phyloP scores from a whole-genome alignment of 2,888 invertebrate species.

The Pogonocherus hispidulus region DNA sequence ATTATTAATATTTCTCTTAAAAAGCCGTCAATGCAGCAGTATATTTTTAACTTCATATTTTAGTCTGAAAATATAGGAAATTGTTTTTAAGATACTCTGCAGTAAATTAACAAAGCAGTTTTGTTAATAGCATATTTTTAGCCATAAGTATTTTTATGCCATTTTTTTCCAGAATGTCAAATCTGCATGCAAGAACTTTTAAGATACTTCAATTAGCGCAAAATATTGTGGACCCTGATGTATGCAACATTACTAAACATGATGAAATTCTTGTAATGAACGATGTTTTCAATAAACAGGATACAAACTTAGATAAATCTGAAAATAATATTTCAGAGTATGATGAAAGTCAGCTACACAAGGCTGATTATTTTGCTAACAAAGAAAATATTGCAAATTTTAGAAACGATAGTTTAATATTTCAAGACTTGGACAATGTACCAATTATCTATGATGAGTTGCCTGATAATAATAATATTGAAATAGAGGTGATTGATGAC shows the following conservation, averaged over 20 bases:
- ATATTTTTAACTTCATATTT: no score
- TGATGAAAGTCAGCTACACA: not conserved
- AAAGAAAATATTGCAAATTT: conserved; percentile 15
- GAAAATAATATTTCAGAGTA: not conserved
- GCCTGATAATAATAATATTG: not conserved
- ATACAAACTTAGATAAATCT: not conserved
- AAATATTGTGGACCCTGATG: not conserved
- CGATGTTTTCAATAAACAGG: not conserved
- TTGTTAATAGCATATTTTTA: conserved; percentile 2
- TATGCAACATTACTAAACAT: not conserved
- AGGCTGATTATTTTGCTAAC: conserved; percentile 5
- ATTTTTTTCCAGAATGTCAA: conserved; percentile 2
- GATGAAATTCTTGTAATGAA: conserved; percentile 3
- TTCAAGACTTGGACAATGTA: conserved; percentile 13
- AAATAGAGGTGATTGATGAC: conserved; percentile 1
- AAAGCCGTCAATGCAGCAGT: no score
- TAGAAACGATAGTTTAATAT: not conserved
- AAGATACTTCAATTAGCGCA: not conserved
- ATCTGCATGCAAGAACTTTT: not conserved
- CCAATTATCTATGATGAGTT: conserved; percentile 3
- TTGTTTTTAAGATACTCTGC: no score
- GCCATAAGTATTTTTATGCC: not conserved
- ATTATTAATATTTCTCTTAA: no score
- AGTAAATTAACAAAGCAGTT: no score
- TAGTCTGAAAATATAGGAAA: no score